Evolutionary conservation across 2,888 invertebrate species (phyloP).

Genomic region (Amphipyra tragopoginis): DNA sequence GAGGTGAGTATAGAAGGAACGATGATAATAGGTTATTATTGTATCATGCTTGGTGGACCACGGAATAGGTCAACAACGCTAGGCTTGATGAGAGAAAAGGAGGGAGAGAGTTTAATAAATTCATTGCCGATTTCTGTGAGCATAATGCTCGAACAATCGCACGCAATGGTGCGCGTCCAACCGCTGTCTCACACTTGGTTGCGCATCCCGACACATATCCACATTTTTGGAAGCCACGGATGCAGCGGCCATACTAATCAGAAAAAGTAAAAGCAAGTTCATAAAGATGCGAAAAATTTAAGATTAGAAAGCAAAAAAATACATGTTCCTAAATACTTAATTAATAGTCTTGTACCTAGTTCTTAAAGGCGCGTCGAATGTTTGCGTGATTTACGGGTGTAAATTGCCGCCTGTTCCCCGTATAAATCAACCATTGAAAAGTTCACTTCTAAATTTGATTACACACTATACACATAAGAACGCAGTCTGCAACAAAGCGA

Average conservation of each 20-base stretch:
- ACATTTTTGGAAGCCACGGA: slow-evolving; percentile 26
- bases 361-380: slow-evolving; percentile 28
- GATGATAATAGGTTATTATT: slow-evolving; percentile 48
- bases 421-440: slow-evolving; percentile 44
- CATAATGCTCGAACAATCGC: slow-evolving; percentile 60
- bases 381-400: slow-evolving; percentile 38
- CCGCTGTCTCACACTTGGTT: slow-evolving; percentile 79
- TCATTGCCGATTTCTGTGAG: slow-evolving; percentile 65
- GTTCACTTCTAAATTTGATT: slow-evolving; percentile 56
- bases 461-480: slow-evolving; percentile 39
- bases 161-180: slow-evolving; percentile 80
- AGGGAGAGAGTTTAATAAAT: slow-evolving; percentile 67
- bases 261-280: slow-evolving; percentile 28
- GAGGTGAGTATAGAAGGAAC: slow-evolving; percentile 45
- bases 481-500: slow-evolving; percentile 47
- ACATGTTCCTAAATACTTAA: slow-evolving; percentile 19
- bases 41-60: slow-evolving; percentile 56
- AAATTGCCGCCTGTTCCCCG: slow-evolving; percentile 29
- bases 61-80: slow-evolving; percentile 53
- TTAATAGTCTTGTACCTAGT: slow-evolving; percentile 33
- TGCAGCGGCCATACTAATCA: not conserved
- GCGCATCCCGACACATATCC: slow-evolving; percentile 66
- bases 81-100: slow-evolving; percentile 61
- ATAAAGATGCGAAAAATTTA: slow-evolving; percentile 15
- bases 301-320: slow-evolving; percentile 46